Conservation (phyloP, 2,797 vertebrate genomes). For the Craterocephalus amniculus region DNA sequence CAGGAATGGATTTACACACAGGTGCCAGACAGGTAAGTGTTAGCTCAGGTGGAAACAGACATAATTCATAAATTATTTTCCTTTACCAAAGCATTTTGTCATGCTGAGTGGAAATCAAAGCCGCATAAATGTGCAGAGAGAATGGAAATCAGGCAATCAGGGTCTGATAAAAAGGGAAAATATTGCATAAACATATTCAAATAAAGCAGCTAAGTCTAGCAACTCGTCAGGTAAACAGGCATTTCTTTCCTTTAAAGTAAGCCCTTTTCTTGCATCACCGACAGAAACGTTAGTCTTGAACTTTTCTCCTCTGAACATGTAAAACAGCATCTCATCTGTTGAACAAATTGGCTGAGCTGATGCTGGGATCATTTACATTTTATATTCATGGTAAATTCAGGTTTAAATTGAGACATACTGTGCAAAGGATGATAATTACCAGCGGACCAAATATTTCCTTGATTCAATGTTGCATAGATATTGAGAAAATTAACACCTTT, state of each 20-base stretch:
- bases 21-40: slow-evolving; percentile 48
- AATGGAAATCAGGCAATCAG: background rate
- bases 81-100: slow-evolving; percentile 34
- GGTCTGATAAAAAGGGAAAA: background rate
- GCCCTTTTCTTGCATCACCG: background rate
- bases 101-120: slow-evolving; percentile 18
- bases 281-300: slow-evolving; percentile 9
- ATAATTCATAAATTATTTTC: slow-evolving; percentile 45
- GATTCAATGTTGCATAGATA: background rate
- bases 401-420: slow-evolving; percentile 16
- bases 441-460: too few species aligned
- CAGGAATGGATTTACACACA: slow-evolving; percentile 50
- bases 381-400: slow-evolving; percentile 14
- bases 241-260: background rate
- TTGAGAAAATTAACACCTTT: background rate
- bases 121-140: slow-evolving; percentile 4
- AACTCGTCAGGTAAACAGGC: background rate
- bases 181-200: background rate
- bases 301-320: slow-evolving; percentile 2
- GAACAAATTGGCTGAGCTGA: slow-evolving; percentile 28
- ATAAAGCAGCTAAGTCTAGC: background rate
- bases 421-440: background rate
- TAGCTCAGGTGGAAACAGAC: slow-evolving; percentile 21
- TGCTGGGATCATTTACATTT: slow-evolving; percentile 21
- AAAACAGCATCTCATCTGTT: slow-evolving; percentile 12